Evolutionary conservation across 2,113 vertebrate genomes (phyloP).

Genomic region (Meriones unguiculatus): DNA sequence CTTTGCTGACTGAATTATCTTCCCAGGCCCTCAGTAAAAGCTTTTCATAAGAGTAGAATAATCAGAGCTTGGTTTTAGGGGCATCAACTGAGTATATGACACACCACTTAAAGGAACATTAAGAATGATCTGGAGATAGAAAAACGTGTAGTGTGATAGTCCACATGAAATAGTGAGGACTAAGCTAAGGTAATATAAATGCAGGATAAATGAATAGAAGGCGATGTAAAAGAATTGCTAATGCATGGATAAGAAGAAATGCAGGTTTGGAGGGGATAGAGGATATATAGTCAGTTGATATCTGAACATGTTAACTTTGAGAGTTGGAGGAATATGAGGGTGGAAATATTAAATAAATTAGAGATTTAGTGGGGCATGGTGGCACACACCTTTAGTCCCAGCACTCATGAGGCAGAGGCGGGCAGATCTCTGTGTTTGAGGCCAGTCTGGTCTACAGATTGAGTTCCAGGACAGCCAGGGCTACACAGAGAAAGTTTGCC

Average conservation of each 20-base stretch:
- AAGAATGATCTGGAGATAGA: background rate
- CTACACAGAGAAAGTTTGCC: background rate
- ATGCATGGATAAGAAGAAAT: background rate
- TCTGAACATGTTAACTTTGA: background rate
- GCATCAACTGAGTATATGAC: background rate
- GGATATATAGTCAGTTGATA: background rate
- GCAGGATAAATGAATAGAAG: background rate
- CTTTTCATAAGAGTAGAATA: conserved; percentile 7
- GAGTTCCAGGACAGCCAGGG: background rate
- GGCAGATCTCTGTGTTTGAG: background rate
- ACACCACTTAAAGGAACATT: background rate
- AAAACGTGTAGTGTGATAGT: background rate
- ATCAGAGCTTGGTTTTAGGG: conserved; percentile 6
- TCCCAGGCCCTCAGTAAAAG: background rate
- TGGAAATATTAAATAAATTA: conserved; percentile 1
- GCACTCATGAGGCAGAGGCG: background rate
- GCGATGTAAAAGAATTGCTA: background rate
- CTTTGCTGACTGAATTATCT: background rate
- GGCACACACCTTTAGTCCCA: background rate
- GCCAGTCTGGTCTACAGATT: background rate
- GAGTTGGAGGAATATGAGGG: background rate
- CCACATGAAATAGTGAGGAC: conserved; percentile 21
- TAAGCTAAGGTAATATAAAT: conserved; percentile 18
- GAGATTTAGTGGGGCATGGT: background rate
- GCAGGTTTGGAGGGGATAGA: background rate